These are phyloP conservation scores for Zhuqinia jingwanae DNA, from an alignment of 2,888 invertebrate genomes.

Conservation along the genomic window DNA sequence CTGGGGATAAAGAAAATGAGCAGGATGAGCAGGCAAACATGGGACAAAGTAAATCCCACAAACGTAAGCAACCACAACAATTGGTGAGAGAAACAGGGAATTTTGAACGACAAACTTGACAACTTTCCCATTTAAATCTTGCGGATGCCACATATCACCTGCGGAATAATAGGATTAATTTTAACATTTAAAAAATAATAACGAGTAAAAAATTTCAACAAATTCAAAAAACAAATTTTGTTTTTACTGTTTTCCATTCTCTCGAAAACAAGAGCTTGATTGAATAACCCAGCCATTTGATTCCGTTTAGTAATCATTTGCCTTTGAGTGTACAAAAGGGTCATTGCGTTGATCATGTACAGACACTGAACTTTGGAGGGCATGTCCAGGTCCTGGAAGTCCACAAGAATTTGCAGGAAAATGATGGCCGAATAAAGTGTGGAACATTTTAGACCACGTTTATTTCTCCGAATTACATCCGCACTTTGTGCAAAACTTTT, in stretches of 20 bases:
- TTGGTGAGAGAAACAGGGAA: not conserved
- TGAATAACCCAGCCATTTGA: not conserved
- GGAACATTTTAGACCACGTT: not conserved
- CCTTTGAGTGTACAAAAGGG: not conserved
- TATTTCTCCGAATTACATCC: not conserved
- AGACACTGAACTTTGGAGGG: not conserved
- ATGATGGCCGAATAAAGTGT: not conserved
- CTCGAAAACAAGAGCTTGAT: slow-evolving; percentile 3
- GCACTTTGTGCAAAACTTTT: not conserved
- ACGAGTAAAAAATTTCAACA: not conserved
- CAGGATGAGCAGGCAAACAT: slow-evolving; percentile 25
- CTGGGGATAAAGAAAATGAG: slow-evolving; percentile 6
- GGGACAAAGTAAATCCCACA: not conserved
- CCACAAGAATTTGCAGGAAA: not conserved
- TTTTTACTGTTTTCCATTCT: not conserved
- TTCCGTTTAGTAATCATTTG: not conserved
- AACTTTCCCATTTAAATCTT: slow-evolving; percentile 25
- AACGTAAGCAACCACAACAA: not conserved
- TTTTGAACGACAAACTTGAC: slow-evolving; percentile 7
- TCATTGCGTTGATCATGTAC: not conserved
- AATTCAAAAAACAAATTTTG: too few relatives aligned
- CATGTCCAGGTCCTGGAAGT: not conserved
- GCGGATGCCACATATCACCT: not conserved
- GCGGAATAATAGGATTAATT: too few relatives aligned
- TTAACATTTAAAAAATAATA: not conserved